A percentile compares a stretch with the other conserved stretches of the same genome.
These are phyloP conservation scores for Amphipyra tragopoginis DNA, from an alignment of 2,888 invertebrate genomes.

Conservation along the genomic window DNA sequence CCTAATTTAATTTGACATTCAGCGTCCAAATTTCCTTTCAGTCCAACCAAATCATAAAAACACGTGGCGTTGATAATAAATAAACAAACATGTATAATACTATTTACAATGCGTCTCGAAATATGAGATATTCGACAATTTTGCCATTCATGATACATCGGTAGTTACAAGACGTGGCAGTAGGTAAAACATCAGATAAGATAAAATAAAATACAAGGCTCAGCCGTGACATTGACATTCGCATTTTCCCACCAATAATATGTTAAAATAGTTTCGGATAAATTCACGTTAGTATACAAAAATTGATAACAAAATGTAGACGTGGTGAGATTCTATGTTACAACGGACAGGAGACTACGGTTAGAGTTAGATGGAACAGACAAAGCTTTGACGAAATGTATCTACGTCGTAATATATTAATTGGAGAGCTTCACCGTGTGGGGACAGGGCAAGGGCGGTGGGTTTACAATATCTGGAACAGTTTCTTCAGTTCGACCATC, in stretches of 20 bases:
- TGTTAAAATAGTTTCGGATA: constrained; percentile 40
- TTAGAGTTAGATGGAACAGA: constrained; percentile 82
- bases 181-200: constrained; percentile 56
- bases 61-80: constrained; percentile 41
- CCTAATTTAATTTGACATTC: constrained; percentile 33
- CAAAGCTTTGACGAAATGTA: constrained; percentile 61
- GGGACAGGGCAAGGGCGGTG: constrained; percentile 38
- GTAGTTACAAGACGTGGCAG: constrained; percentile 60
- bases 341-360: constrained; percentile 51
- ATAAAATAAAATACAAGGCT: constrained; percentile 51
- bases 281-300: constrained; percentile 42
- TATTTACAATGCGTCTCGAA: constrained; percentile 68
- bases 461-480: constrained; percentile 97
- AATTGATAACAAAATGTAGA: constrained; percentile 56
- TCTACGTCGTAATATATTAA: constrained; percentile 59
- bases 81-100: constrained; percentile 62
- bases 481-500: constrained; percentile 99
- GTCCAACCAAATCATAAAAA: constrained; percentile 50
- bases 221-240: constrained; percentile 45
- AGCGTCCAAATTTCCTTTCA: constrained; percentile 32
- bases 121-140: constrained; percentile 52
- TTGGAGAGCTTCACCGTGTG: constrained; percentile 67
- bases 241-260: constrained; percentile 44
- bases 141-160: constrained; percentile 40
- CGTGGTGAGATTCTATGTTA: constrained; percentile 59